Base-by-base conservation (phyloP, 2,888 invertebrate genomes). In the Sesia bembeciformis region DNA sequence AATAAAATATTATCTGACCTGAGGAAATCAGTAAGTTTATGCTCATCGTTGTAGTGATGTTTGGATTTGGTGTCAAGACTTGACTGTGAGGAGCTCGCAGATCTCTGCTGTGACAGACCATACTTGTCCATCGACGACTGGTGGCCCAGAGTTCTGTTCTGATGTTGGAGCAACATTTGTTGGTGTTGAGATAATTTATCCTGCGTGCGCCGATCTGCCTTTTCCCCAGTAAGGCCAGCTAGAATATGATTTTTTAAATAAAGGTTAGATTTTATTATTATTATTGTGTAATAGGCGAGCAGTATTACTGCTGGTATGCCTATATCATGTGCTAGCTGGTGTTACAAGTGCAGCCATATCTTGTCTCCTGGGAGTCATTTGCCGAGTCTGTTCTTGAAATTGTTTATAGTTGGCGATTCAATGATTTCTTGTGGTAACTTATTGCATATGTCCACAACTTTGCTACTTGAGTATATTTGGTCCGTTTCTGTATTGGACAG, bases 11-110 rank as follows among this genome's bases (percentile, higher is more conserved):
- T 23, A 23, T 23, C 23, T 23, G 23, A 90, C 90, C 90, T 85
- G 58, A 93, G 80, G 72, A 94, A 94, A 72, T 94, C 94, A 8
- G 93, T 92, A 40, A 94, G 85, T 73, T 94, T 94, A 63, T 93
- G 93, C 70, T 93, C 93, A 61, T 90, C 88, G n/a, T 64, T 74
- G 54, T 87, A 90, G 57, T 87, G 90, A 71, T 85, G 90, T 70
- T 82, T 89, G 67, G 70, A 70, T 64, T 90, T 90, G 8, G 81
- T 64, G 3, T 84, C 84, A 4, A 78, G 65, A 7, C 63, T 74
- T 7, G 84, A 68, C 60, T 80, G 82, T 3, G 82, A 76, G 5
- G 83, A 72, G n/a, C 73, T 67, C n/a, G 82, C 78, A 51, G 92
- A 91, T 40, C 91, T 86, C 51, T 90, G 81, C 57, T 75, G 78